These are phyloP conservation scores for Nylanderia fulva DNA, from an alignment of 1,140 invertebrate species.

Conservation along the genomic window DNA sequence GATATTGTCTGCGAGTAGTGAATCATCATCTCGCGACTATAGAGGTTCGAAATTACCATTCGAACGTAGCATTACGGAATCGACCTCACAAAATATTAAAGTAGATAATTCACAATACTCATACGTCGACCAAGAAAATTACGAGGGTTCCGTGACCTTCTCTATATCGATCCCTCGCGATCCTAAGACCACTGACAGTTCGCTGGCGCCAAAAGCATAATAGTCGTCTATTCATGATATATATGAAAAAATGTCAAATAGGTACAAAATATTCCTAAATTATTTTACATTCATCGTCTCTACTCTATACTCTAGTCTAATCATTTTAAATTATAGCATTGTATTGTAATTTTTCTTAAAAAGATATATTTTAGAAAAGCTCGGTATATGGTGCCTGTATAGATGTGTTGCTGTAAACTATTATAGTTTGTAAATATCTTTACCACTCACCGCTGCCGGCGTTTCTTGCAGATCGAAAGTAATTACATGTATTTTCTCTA, in stretches of 20 bases:
- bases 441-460: not conserved
- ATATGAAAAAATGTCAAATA: too few species aligned
- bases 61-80: not conserved
- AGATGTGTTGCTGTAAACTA: too few species aligned
- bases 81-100: slow-evolving; percentile 28
- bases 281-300: too few species aligned
- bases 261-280: too few species aligned
- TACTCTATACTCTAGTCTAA: too few species aligned
- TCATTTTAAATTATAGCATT: too few species aligned
- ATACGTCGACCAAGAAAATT: slow-evolving; percentile 38
- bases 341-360: too few species aligned
- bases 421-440: not conserved
- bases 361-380: too few species aligned
- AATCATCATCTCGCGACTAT: slow-evolving; percentile 19
- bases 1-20: not conserved
- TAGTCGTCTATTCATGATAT: not conserved
- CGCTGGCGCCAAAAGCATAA: not conserved
- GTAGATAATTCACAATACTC: slow-evolving; percentile 41
- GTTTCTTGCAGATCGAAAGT: not conserved
- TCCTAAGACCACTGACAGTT: slow-evolving; percentile 2
- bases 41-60: slow-evolving; percentile 11
- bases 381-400: too few species aligned
- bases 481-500: slow-evolving; percentile 2
- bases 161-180: slow-evolving; percentile 38
- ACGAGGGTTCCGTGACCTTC: slow-evolving; percentile 36